These are phyloP conservation scores for Rhinichthys klamathensis DNA, from an alignment of 2,113 vertebrate genomes.

Conservation along the genomic window DNA sequence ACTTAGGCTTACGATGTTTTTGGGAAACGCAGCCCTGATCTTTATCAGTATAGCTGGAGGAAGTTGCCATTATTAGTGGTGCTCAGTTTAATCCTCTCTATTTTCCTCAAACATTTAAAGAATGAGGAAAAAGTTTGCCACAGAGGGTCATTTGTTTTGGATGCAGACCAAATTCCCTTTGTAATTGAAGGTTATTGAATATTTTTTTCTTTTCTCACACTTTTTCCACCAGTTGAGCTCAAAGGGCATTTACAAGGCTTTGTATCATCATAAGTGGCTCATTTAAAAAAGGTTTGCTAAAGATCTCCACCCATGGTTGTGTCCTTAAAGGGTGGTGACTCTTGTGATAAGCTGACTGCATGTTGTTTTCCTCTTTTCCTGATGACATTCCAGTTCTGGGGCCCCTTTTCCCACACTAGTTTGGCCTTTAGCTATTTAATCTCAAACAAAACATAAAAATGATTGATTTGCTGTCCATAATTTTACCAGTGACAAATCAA, in stretches of 20 bases:
- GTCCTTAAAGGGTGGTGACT: slow-evolving; percentile 74
- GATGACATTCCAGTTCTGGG: slow-evolving; percentile 32
- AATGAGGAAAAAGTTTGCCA: slow-evolving; percentile 61
- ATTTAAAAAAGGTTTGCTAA: slow-evolving; percentile 57
- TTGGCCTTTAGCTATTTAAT: background rate
- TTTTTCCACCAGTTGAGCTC: background rate
- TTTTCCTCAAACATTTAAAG: slow-evolving; percentile 56
- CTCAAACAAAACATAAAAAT: background rate
- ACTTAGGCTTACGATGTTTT: too few relatives aligned
- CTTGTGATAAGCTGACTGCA: slow-evolving; percentile 42
- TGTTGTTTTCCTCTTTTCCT: slow-evolving; percentile 64
- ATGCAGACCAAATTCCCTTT: slow-evolving; percentile 29
- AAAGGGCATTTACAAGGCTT: background rate
- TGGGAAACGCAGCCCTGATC: too few relatives aligned
- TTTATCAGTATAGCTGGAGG: background rate
- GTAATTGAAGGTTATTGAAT: slow-evolving; percentile 17
- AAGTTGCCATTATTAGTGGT: background rate
- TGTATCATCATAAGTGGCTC: slow-evolving; percentile 32
- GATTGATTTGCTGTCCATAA: background rate
- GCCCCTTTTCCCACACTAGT: background rate
- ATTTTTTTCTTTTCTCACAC: background rate
- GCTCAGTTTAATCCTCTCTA: slow-evolving; percentile 17
- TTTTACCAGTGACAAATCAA: slow-evolving; percentile 8
- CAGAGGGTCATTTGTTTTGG: background rate
- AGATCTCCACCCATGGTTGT: slow-evolving; percentile 67